Percentiles rank a stretch among this genome's conserved stretches.
Evolutionary conservation across 2,113 vertebrate genomes (phyloP).

Genomic region (Paratilapia polleni): DNA sequence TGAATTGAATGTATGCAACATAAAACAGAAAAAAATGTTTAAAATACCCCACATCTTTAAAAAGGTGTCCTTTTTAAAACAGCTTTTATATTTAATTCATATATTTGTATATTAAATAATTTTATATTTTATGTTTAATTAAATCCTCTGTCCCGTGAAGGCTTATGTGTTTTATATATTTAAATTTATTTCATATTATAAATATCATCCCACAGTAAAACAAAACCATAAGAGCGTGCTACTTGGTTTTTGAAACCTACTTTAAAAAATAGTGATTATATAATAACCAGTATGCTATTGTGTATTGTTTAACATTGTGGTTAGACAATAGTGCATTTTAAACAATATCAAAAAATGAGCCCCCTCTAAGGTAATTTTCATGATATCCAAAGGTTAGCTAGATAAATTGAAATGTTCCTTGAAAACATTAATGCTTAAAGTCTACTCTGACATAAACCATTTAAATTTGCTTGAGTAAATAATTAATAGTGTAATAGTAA

Average conservation of each 20-base stretch:
- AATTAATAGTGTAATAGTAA: too few relatives aligned
- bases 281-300: constrained; percentile 48
- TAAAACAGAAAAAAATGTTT: neutral
- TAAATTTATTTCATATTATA: neutral
- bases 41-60: neutral
- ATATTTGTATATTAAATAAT: too few relatives aligned
- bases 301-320: neutral
- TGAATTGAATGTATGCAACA: neutral
- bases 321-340: constrained; percentile 19
- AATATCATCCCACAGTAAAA: neutral
- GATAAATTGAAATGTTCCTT: neutral
- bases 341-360: constrained; percentile 6
- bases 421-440: neutral
- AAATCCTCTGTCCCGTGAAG: neutral
- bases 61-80: neutral
- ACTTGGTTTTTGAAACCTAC: constrained; percentile 48
- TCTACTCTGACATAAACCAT: neutral
- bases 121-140: neutral
- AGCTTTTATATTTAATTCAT: too few relatives aligned
- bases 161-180: neutral
- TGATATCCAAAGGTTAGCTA: neutral
- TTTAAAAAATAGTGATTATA: constrained; percentile 39
- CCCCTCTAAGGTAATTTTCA: neutral
- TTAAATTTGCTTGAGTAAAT: neutral
- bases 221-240: neutral